Evolutionary conservation across 2,888 invertebrate genomes (phyloP).

Genomic region (Uloborus plumipes): DNA sequence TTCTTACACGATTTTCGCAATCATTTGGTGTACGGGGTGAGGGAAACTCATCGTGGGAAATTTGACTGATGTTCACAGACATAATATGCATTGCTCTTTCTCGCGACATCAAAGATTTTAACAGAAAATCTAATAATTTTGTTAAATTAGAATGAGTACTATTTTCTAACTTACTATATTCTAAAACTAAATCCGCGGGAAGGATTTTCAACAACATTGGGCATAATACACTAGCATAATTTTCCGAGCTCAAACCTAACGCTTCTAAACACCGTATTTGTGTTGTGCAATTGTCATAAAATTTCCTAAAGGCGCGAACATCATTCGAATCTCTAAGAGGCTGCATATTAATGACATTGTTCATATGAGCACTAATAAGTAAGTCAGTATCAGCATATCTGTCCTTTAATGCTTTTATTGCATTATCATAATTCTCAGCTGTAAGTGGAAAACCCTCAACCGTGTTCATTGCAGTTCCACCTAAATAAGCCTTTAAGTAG

Average conservation of each 20-base stretch:
- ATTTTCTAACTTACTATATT: too few species aligned
- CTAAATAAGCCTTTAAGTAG: constrained; percentile 2
- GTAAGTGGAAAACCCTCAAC: constrained; percentile 6
- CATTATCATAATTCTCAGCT: not conserved
- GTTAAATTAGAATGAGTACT: too few species aligned
- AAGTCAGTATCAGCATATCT: constrained; percentile 1
- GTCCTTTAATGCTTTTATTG: constrained; percentile 5
- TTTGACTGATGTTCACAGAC: too few species aligned
- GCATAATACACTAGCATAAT: too few species aligned
- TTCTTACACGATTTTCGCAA: too few species aligned
- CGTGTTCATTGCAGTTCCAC: not conserved
- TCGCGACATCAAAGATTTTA: too few species aligned
- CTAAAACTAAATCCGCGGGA: too few species aligned
- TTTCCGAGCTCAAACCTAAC: not conserved
- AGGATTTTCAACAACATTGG: too few species aligned
- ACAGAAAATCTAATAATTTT: too few species aligned
- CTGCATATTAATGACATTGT: not conserved
- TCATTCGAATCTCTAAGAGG: constrained; percentile 6
- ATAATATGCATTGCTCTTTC: too few species aligned
- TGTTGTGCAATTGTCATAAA: not conserved
- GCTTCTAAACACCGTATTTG: not conserved
- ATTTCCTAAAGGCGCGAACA: not conserved
- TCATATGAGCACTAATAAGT: constrained; percentile 12
- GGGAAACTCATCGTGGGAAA: too few species aligned
- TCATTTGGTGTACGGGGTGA: too few species aligned